A percentile compares a stretch with the other conserved stretches of the same genome.
Evolutionary conservation across 2,888 invertebrate genomes (phyloP).

Genomic region (Cephus sareptanus): DNA sequence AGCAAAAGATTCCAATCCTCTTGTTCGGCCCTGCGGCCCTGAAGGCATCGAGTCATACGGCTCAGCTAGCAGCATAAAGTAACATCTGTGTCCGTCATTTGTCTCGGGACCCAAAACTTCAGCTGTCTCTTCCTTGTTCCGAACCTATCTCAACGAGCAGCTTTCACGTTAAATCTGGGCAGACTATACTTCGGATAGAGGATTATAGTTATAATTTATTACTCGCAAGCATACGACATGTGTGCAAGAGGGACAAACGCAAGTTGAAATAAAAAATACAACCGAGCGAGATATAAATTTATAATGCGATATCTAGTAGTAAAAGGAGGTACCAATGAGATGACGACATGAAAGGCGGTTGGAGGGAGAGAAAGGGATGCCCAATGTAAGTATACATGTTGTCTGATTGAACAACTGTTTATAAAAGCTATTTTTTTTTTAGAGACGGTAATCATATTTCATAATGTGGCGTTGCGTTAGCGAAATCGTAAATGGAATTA

Average conservation of each 20-base stretch:
- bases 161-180: not conserved
- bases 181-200: not conserved
- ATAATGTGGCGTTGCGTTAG: not conserved
- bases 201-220: not conserved
- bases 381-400: not conserved
- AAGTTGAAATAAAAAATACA: not conserved
- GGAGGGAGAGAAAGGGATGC: not conserved
- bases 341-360: not conserved
- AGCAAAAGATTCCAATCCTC: not conserved
- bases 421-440: not conserved
- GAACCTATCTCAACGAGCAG: conserved; percentile 7
- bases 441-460: not conserved
- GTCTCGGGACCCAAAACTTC: conserved; percentile 3
- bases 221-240: not conserved
- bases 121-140: conserved; percentile 3
- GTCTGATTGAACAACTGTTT: not conserved
- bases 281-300: no score
- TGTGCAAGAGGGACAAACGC: not conserved
- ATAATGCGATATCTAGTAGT: not conserved
- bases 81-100: conserved; percentile 7
- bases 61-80: not conserved
- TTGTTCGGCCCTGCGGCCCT: not conserved
- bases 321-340: not conserved
- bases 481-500: not conserved
- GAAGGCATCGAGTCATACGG: not conserved